Percentiles rank a stretch among this genome's conserved stretches.
Conservation (phyloP, 2,797 vertebrate species). For the Picus viridis region DNA sequence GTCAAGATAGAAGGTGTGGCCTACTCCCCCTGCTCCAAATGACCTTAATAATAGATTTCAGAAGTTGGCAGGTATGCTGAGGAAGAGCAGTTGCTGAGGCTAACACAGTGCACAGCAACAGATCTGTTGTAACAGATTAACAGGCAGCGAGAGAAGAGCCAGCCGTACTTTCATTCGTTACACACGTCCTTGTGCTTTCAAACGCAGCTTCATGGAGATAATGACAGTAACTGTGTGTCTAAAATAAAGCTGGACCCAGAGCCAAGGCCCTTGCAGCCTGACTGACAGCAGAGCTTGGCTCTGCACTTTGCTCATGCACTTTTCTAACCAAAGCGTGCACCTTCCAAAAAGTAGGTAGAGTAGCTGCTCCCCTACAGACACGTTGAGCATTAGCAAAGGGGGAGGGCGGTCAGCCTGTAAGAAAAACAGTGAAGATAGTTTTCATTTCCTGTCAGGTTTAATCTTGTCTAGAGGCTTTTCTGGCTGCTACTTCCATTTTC, state of each 20-base stretch:
- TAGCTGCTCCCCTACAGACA: not conserved
- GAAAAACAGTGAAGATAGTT: conserved; percentile 36
- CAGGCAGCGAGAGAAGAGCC: conserved; percentile 37
- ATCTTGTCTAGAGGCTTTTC: conserved; percentile 24
- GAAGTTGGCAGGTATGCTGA: conserved; percentile 45
- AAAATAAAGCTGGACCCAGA: not conserved
- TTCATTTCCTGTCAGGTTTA: conserved; percentile 60
- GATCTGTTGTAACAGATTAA: conserved; percentile 64
- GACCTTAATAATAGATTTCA: conserved; percentile 55
- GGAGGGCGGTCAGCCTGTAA: not conserved
- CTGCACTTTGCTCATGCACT: not conserved
- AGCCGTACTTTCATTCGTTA: conserved; percentile 30
- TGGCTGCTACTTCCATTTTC: conserved; percentile 44
- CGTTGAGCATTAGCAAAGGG: not conserved
- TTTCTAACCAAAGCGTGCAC: not conserved
- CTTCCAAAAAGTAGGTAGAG: conserved; percentile 24
- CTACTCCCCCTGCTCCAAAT: conserved; percentile 4
- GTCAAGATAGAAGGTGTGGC: conserved; percentile 45
- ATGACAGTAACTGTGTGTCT: not conserved
- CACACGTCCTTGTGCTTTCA: conserved; percentile 29
- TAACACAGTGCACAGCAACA: conserved; percentile 44
- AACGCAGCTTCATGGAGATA: conserved; percentile 6
- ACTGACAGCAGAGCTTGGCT: not conserved
- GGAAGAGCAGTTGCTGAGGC: conserved; percentile 61
- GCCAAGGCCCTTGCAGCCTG: not conserved